Percentiles rank a stretch among this genome's conserved stretches.
Evolutionary conservation across 2,113 vertebrate genomes (phyloP).

Genomic region (Salvator merianae): DNA sequence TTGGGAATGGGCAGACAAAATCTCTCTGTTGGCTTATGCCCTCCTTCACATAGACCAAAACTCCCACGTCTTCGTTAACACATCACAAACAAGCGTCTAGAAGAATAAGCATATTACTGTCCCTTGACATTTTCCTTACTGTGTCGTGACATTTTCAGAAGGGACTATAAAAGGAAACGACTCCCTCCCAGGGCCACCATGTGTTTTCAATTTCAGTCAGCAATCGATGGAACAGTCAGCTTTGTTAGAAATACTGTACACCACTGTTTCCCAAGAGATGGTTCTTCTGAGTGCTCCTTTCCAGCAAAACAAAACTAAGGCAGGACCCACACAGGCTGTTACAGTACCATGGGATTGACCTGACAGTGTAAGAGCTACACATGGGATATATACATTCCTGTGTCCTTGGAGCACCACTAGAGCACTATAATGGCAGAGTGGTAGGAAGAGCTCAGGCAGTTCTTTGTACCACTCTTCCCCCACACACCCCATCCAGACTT

Average conservation of each 20-base stretch:
- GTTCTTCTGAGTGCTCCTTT: not conserved
- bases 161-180: constrained; percentile 67
- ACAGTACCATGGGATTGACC: no score
- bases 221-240: constrained; percentile 50
- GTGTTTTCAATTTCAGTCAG: constrained; percentile 71
- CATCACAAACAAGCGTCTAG: constrained; percentile 42
- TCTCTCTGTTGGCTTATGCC: not conserved
- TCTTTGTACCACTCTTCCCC: no score
- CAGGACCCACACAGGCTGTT: no score
- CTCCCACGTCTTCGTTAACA: constrained; percentile 66
- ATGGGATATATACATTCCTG: no score
- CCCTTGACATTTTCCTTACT: constrained; percentile 77
- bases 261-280: constrained; percentile 50
- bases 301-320: not conserved
- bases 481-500: no score
- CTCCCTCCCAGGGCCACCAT: constrained; percentile 64
- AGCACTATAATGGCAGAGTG: no score
- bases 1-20: constrained; percentile 23
- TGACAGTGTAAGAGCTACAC: no score
- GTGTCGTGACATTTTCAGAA: constrained; percentile 75
- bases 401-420: no score
- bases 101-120: constrained; percentile 63
- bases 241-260: constrained; percentile 53
- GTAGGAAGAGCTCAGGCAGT: no score
- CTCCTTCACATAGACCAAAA: constrained; percentile 16